Evolutionary conservation across 2,113 vertebrate species (phyloP), one percentile per base, ranked within the genome.

Genomic region (Pachyramphus minor): DNA sequence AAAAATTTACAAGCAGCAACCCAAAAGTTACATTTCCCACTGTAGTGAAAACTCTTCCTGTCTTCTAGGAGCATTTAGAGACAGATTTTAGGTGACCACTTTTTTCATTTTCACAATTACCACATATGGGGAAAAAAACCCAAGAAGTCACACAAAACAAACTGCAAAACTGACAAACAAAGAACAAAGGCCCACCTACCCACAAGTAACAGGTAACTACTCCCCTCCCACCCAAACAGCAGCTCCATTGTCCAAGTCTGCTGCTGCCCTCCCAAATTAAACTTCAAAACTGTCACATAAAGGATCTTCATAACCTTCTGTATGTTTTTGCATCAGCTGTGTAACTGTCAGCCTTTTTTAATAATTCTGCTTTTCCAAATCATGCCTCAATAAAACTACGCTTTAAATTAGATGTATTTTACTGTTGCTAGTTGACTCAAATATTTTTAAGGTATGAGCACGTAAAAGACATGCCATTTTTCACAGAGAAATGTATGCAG

Each of bases 401-500:
- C 25, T 72, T 93, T 89, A 91, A 92, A 90, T 90, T 78, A 84
- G 85, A 78, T 93, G 47, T 23, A 45, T 84, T 93, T 93, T 91
- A 84, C 63, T 49, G 69, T 56, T 94, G 74, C 37, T 63, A 59
- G 64, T 83, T 90, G 74, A 66, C 64, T 87, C 69, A 90, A 92
- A 93, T 87, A 92, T 94, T 94, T 96, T 92, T 75, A 89, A 92
- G 81, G 75, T 49, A 95, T 8, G 24, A 94, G 75, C 58, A 84
- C 39, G 79, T 64, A 93, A 95, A 92, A 94, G 87, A 89, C 76
- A 87, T 90, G 86, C 67, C 74, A 95, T 95, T 94, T 95, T 95
- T 93, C 88, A 91, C 35, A 84, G 49, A 53, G 92, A 95, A 94
- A 95, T 80, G 63, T 87, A 97, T 79, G 93, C 77, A 91, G 67